Conservation (phyloP, 2,113 vertebrate genomes). For the Chaenogobius annularis region DNA sequence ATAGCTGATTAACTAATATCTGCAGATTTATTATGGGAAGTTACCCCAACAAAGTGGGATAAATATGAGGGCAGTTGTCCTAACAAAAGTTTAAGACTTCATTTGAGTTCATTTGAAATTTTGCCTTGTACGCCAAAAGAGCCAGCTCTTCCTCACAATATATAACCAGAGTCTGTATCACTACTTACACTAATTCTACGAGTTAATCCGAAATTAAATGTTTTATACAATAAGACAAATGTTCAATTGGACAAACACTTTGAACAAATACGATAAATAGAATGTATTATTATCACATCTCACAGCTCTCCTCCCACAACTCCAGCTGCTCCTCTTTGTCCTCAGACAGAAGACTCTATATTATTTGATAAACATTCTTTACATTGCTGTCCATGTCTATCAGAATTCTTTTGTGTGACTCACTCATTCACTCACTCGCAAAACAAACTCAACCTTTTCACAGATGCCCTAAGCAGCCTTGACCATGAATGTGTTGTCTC, state of each 20-base stretch:
- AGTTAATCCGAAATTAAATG: too few species aligned
- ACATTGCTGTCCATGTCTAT: not conserved
- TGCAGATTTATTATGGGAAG: too few species aligned
- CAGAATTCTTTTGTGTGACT: not conserved
- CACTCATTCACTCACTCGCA: too few species aligned
- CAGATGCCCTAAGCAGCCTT: not conserved
- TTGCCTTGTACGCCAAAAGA: too few species aligned
- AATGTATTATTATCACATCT: not conserved
- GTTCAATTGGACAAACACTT: not conserved
- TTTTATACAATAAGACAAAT: not conserved
- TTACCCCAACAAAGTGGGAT: too few species aligned
- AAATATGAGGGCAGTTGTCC: too few species aligned
- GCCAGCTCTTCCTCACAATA: too few species aligned
- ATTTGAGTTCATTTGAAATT: too few species aligned
- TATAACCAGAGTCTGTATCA: too few species aligned
- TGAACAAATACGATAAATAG: not conserved
- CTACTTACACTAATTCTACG: too few species aligned
- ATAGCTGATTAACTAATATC: too few species aligned
- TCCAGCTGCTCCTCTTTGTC: not conserved
- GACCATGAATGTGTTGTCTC: not conserved
- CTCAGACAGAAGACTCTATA: not conserved
- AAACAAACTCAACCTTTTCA: slow-evolving; percentile 6
- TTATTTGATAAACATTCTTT: slow-evolving; percentile 13
- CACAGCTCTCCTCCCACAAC: not conserved
- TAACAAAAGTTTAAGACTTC: too few species aligned